Base-by-base conservation (phyloP, 2,113 vertebrate genomes). In the Tichodroma muraria region DNA sequence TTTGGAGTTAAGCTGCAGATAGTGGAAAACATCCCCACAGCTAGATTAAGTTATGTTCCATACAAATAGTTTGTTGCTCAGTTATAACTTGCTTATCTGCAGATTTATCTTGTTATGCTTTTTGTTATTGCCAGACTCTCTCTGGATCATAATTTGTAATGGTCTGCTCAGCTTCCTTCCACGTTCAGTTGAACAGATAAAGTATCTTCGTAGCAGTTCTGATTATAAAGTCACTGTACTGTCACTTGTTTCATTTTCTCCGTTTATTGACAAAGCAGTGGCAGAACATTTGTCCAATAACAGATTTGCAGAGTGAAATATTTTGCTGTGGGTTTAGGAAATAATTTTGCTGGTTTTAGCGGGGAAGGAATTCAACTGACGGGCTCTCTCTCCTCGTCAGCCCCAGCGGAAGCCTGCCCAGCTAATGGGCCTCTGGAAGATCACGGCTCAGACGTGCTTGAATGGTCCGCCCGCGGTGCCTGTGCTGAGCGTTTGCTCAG, bases 381-480 rank as follows among this genome's bases (percentile, higher is more conserved):
- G 37, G 35, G 24, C 20, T 66, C 87, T 93, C n/a, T n/a, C n/a
- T 73, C 80, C 72, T 86, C 6, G 0, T 47, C 54, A 61, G 79
- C 70, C 59, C n/a, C 11, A 1, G 9, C 56, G 72, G 88, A 73
- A 87, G 42, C 54, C 68, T 89, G 59, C 60, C 64, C 60, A 53
- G 28, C 81, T 75, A 15, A 75, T 13, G 89, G 85, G 73, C 73
- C 37, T 47, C 45, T 50, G 83, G 37, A 37, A 87, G 44, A 61
- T 53, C 19, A 3, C 2, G 45, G 61, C 69, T 60, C 23, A 18
- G 59, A 6, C 0, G 5, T 56, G 37, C 37, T 52, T 14, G 28
- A 80, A 59, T 23, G 49, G 47, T 47, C n/a, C 0, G 0, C 42
- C 2, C 4, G 0, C 27, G 35, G 61, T 72, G 54, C 65, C 73